Percentiles rank a stretch among this genome's conserved stretches.
Conservation (phyloP, 2,888 invertebrate species). For the Microplitis deprimator region DNA sequence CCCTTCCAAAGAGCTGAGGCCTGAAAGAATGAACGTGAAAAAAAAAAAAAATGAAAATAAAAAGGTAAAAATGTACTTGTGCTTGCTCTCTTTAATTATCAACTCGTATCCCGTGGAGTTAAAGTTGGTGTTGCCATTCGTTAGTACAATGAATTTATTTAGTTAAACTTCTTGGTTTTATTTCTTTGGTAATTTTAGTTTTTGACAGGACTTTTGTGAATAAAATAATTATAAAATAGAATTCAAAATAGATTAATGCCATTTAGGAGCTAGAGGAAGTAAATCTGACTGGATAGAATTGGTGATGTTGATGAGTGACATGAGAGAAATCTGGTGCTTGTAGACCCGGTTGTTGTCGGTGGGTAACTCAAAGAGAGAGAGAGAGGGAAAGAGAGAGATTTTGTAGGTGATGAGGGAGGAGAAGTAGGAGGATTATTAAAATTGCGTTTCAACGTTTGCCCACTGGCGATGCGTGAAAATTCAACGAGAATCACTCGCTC, state of each 20-base stretch:
- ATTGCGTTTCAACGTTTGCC: conserved; percentile 34
- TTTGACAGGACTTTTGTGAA: conserved; percentile 1
- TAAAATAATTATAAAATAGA: neutral
- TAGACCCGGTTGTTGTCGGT: neutral
- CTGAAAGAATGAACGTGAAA: neutral
- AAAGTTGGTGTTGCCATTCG: conserved; percentile 9
- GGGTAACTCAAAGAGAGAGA: neutral
- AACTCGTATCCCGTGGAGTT: neutral
- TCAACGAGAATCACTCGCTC: conserved; percentile 15
- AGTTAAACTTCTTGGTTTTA: too few relatives aligned
- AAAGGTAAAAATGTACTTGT: conserved; percentile 7
- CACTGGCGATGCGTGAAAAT: conserved; percentile 37
- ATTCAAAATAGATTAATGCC: neutral
- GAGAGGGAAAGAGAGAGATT: conserved; percentile 9
- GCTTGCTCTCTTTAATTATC: neutral
- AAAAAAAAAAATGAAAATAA: neutral
- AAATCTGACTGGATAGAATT: conserved; percentile 16
- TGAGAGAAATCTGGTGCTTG: conserved; percentile 14
- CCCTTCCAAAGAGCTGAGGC: neutral
- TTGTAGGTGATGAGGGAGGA: conserved; percentile 19
- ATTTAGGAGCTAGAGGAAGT: neutral
- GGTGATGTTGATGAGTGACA: conserved; percentile 20
- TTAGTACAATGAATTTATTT: conserved; percentile 20
- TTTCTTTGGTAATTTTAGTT: neutral
- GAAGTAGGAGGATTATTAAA: conserved; percentile 10